Percentiles rank a stretch among this genome's conserved stretches.
phyloP scores from a whole-genome alignment of 2,888 invertebrate species.

The Notocelia uddmanniana region DNA sequence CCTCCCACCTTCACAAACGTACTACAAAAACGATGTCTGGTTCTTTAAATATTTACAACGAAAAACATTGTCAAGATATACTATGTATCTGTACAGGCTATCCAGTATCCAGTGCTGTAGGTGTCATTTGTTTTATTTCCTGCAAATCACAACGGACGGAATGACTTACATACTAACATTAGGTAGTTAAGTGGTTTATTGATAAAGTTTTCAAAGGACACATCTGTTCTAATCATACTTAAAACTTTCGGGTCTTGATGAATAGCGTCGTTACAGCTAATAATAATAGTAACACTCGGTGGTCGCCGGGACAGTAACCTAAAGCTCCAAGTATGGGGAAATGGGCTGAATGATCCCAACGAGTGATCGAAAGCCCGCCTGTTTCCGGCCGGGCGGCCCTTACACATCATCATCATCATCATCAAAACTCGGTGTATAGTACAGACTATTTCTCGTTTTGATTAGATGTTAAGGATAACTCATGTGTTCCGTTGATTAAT shows the following conservation, averaged over 20 bases:
- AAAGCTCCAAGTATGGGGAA: no score
- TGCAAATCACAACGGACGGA: not conserved
- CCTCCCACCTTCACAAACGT: no score
- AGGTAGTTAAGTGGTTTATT: constrained; percentile 12
- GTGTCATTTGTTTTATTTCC: not conserved
- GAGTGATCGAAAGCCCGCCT: no score
- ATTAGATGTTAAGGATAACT: not conserved
- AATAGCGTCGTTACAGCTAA: constrained; percentile 22
- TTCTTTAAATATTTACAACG: no score
- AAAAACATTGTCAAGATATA: no score
- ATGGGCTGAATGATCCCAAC: no score
- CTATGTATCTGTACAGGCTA: not conserved
- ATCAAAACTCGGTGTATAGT: no score
- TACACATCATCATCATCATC: no score
- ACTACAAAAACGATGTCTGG: no score
- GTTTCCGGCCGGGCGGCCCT: no score
- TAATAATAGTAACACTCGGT: constrained; percentile 4
- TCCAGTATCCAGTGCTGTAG: no score
- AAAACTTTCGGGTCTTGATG: constrained; percentile 26
- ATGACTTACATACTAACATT: not conserved
- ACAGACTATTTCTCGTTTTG: not conserved
- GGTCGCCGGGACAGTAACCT: no score
- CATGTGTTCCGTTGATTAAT: not conserved
- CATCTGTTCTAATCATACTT: constrained; percentile 29
- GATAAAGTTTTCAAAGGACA: constrained; percentile 24